A percentile compares a stretch with the other conserved stretches of the same genome.
Conservation (phyloP, 2,888 invertebrate genomes). For the Psococerastis gibbosa region DNA sequence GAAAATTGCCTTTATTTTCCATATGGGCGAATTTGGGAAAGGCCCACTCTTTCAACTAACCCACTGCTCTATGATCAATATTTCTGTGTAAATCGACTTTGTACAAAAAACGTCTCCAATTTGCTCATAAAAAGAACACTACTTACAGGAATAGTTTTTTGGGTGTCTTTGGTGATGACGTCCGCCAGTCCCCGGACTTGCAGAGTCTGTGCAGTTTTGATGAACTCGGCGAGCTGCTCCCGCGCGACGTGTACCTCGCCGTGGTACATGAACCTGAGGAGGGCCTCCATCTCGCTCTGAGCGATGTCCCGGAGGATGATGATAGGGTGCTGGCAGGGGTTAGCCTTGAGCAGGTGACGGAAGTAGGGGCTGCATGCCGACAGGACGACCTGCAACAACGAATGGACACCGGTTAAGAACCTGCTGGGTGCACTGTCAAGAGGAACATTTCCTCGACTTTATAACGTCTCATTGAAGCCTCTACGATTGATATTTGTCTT, state of each 20-base stretch:
- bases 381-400: conserved; percentile 40
- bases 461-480: too few relatives aligned
- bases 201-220: conserved; percentile 47
- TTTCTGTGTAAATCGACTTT: too few relatives aligned
- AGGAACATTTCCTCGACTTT: too few relatives aligned
- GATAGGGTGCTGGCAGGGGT: conserved; percentile 54
- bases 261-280: conserved; percentile 52
- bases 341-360: conserved; percentile 64
- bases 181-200: conserved; percentile 50
- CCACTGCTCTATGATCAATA: neutral
- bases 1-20: too few relatives aligned
- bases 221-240: conserved; percentile 41
- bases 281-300: conserved; percentile 40
- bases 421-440: too few relatives aligned
- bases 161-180: conserved; percentile 30
- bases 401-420: too few relatives aligned
- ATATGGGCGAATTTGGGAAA: too few relatives aligned
- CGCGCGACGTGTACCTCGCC: conserved; percentile 55
- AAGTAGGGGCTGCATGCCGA: conserved; percentile 90
- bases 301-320: conserved; percentile 54
- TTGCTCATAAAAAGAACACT: conserved; percentile 11
- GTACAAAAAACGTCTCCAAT: too few relatives aligned
- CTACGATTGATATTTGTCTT: too few relatives aligned
- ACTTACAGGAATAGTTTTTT: conserved; percentile 53
- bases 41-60: too few relatives aligned